phyloP scores from a whole-genome alignment of 2,888 invertebrate genomes.

The Temnothorax ravouxi region DNA sequence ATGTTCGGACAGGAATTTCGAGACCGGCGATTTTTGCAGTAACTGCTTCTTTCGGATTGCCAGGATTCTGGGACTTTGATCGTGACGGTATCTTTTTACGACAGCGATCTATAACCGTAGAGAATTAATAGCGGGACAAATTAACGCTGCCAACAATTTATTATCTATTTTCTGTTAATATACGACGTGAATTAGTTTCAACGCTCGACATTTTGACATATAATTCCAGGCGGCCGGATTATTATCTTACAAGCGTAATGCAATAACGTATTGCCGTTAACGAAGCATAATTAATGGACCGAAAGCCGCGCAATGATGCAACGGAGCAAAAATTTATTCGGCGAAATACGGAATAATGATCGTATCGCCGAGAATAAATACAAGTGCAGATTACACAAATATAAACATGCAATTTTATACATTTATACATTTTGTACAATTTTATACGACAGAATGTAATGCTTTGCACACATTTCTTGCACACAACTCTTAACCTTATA shows the following conservation, averaged over 20 bases:
- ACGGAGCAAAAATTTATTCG: constrained; percentile 4
- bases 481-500: too few species aligned
- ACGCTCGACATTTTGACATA: constrained; percentile 10
- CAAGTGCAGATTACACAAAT: background rate
- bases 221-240: constrained; percentile 11
- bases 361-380: constrained; percentile 24
- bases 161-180: background rate
- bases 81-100: background rate
- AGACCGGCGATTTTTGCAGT: background rate
- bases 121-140: background rate
- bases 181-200: constrained; percentile 3
- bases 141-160: background rate
- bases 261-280: constrained; percentile 9
- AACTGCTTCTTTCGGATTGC: background rate
- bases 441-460: too few species aligned
- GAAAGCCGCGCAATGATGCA: constrained; percentile 10
- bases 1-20: background rate
- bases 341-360: constrained; percentile 2
- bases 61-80: background rate
- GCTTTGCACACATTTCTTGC: too few species aligned
- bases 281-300: constrained; percentile 29
- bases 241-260: constrained; percentile 30
- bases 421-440: too few species aligned
- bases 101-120: background rate
- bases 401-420: too few species aligned